Evolutionary conservation across 2,888 invertebrate genomes (phyloP).

Genomic region (Micoletzkya japonica): DNA sequence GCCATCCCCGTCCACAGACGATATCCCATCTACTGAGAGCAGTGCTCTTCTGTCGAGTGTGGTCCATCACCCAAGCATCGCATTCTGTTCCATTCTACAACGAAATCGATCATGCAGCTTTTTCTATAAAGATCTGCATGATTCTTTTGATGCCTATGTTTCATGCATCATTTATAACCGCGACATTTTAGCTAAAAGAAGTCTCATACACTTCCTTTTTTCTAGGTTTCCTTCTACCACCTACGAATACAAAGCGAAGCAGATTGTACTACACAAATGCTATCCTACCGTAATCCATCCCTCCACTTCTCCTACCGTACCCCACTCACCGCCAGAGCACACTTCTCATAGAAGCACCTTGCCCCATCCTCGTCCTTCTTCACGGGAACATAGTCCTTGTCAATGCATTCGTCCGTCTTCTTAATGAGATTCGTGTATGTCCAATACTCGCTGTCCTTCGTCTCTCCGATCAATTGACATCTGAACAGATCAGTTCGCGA

Average conservation of each 20-base stretch:
- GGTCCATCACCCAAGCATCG: conserved; percentile 51
- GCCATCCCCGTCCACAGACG: conserved; percentile 52
- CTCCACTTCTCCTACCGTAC: no score
- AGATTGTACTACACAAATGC: no score
- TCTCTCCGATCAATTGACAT: conserved; percentile 5
- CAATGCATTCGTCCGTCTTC: neutral
- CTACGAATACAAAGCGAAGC: no score
- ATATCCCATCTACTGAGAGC: conserved; percentile 62
- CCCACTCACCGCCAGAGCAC: neutral
- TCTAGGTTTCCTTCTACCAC: neutral
- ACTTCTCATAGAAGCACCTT: conserved; percentile 15
- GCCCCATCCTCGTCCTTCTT: neutral
- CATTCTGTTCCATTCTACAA: neutral
- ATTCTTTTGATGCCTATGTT: no score
- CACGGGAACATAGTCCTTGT: neutral
- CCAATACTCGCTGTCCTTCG: conserved; percentile 16
- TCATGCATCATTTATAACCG: no score
- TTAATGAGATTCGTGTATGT: neutral
- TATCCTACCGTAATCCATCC: no score
- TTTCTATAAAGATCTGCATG: neutral
- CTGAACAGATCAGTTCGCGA: conserved; percentile 2
- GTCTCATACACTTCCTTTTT: neutral
- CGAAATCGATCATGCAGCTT: neutral
- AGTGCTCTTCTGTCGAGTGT: conserved; percentile 48
- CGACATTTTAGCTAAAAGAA: no score